Conservation (phyloP, 2,113 vertebrate species). For the Oxygymnocypris stewartii region DNA sequence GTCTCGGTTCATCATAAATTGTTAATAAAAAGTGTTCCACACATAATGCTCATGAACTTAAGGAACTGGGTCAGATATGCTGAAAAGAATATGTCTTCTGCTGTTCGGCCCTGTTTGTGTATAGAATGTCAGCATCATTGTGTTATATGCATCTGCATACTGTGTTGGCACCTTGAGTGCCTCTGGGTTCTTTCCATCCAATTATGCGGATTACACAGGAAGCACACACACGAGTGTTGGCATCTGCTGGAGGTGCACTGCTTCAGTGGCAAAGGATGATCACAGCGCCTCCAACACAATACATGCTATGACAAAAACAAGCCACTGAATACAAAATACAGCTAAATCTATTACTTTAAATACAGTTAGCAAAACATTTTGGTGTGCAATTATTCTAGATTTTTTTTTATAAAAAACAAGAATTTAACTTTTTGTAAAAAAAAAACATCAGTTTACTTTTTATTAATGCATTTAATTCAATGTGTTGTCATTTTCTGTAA, state of each 20-base stretch:
- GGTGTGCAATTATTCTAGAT: neutral
- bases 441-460: no score
- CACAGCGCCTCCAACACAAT: neutral
- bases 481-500: no score
- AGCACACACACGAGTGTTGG: conserved; percentile 25
- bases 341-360: neutral
- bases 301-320: neutral
- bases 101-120: neutral
- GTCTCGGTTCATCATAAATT: neutral
- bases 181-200: conserved; percentile 2
- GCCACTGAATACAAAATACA: neutral
- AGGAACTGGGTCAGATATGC: conserved; percentile 13
- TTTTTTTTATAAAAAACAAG: no score
- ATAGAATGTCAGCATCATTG: neutral
- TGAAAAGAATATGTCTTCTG: neutral
- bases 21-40: neutral
- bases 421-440: no score
- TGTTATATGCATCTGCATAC: conserved; percentile 1
- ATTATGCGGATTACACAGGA: conserved; percentile 27
- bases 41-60: neutral
- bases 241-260: conserved; percentile 12
- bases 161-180: conserved; percentile 17
- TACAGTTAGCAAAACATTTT: neutral
- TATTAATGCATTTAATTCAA: no score
- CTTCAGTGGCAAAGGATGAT: neutral